phyloP scores from a whole-genome alignment of 1,140 invertebrate species.

The Octopus bimaculoides region DNA sequence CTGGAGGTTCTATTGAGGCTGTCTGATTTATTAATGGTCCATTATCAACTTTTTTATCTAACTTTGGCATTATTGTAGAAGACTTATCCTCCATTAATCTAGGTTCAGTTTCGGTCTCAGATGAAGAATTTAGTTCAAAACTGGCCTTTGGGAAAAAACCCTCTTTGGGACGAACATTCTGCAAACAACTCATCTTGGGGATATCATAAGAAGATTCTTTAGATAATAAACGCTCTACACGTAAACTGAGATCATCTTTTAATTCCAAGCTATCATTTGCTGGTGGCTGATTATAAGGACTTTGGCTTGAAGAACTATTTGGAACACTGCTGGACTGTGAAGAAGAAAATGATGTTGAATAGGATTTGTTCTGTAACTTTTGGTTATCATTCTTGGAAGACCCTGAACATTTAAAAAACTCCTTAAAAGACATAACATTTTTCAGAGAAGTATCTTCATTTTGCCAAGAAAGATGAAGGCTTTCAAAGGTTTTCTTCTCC shows the following conservation, averaged over 20 bases:
- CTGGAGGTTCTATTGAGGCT: no score
- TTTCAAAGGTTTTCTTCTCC: neutral
- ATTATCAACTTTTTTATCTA: no score
- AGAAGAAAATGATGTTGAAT: neutral
- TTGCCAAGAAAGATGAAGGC: neutral
- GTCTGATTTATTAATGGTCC: no score
- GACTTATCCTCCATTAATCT: no score
- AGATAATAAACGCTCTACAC: neutral
- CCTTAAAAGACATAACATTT: neutral
- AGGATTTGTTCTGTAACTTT: neutral
- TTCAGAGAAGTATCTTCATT: neutral
- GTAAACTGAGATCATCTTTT: neutral
- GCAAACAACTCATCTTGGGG: neutral
- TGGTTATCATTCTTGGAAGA: neutral
- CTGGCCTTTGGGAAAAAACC: neutral
- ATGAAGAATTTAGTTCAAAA: neutral
- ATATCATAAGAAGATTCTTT: neutral
- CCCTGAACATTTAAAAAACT: no score
- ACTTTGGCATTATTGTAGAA: no score
- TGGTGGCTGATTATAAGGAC: neutral
- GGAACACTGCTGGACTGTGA: neutral
- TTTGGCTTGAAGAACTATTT: neutral
- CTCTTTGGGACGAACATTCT: neutral
- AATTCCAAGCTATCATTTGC: neutral
- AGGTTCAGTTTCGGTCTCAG: no score